phyloP scores from a whole-genome alignment of 1,140 invertebrate species.

The Nilaparvata lugens region DNA sequence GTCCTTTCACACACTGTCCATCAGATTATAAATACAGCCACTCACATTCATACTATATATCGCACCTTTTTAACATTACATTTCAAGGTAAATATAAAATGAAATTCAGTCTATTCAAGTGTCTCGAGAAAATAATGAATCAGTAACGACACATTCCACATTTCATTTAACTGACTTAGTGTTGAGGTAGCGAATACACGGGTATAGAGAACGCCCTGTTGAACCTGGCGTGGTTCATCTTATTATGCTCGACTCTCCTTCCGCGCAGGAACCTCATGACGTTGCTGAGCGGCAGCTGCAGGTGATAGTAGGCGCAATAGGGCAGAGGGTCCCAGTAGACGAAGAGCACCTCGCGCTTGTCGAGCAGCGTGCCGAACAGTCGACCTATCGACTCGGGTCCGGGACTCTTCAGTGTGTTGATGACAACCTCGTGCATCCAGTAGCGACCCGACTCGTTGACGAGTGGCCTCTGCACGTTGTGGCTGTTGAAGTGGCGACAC shows the following conservation, averaged over 20 bases:
- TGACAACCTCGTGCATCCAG: slow-evolving; percentile 42
- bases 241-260: slow-evolving; percentile 18
- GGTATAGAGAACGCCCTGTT: background rate
- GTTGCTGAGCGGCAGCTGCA: slow-evolving; percentile 57
- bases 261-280: slow-evolving; percentile 41
- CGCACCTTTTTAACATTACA: too few relatives aligned
- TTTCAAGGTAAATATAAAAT: too few relatives aligned
- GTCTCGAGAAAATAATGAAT: too few relatives aligned
- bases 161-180: too few relatives aligned
- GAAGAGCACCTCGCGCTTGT: slow-evolving; percentile 65
- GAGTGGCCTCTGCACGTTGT: slow-evolving; percentile 40
- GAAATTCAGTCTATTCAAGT: too few relatives aligned
- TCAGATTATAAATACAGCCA: too few relatives aligned
- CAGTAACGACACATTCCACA: too few relatives aligned
- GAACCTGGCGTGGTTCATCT: background rate
- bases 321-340: slow-evolving; percentile 73
- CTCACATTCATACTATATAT: too few relatives aligned
- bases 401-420: slow-evolving; percentile 38
- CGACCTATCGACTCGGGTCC: slow-evolving; percentile 41
- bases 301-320: slow-evolving; percentile 72
- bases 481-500: slow-evolving; percentile 47
- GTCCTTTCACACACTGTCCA: too few relatives aligned
- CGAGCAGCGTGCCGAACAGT: slow-evolving; percentile 53
- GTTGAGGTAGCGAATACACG: background rate
- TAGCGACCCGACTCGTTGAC: slow-evolving; percentile 38